Evolutionary conservation across 2,113 vertebrate genomes (phyloP), one percentile per base, ranked within the genome.

Genomic region (Nesoenas mayeri): DNA sequence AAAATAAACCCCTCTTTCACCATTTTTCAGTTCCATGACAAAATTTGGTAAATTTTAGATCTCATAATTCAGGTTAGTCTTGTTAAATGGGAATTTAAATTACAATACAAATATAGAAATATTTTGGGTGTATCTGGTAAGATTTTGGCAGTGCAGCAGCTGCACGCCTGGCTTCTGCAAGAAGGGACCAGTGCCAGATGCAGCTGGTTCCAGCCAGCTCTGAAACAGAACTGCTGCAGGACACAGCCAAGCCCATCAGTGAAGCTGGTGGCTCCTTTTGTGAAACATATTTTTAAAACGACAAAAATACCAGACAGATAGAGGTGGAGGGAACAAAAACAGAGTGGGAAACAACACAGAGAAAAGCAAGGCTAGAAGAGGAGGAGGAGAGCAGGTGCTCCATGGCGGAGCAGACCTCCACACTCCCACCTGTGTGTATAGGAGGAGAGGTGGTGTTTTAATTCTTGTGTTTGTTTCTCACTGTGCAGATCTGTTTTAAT

Each of bases 141-240:
- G 21, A 19, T 80, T 86, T 77, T 92, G 69, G 50, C n/a, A n/a
- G 20, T 0, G 2, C 6, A 8, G 21, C 4, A 3, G 25, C 66
- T 25, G 28, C 20, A 44, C 34, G 15, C 11, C 14, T 62, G 48
- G 22, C 28, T 62, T 56, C 53, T 79, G 21, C n/a, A 24, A n/a
- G 67, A 69, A 36, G 71, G n/a, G 34, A 28, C 24, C 62, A 44
- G 15, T 50, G 73, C 48, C 57, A 71, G 61, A 47, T 14, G 15
- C 74, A 88, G 66, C 47, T 67, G 31, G 42, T 80, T 74, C 26
- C 69, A 61, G 25, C 11, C 5, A 4, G 15, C 40, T 77, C 62
- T 29, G 34, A 14, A 24, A 4, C 18, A 47, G 32, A 57, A 54
- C 54, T 0, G 0, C 44, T 1, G 0, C 36, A 21, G 44, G 40